Evolutionary conservation across 2,888 invertebrate species (phyloP).

Genomic region (Ichneumoninae sp.): DNA sequence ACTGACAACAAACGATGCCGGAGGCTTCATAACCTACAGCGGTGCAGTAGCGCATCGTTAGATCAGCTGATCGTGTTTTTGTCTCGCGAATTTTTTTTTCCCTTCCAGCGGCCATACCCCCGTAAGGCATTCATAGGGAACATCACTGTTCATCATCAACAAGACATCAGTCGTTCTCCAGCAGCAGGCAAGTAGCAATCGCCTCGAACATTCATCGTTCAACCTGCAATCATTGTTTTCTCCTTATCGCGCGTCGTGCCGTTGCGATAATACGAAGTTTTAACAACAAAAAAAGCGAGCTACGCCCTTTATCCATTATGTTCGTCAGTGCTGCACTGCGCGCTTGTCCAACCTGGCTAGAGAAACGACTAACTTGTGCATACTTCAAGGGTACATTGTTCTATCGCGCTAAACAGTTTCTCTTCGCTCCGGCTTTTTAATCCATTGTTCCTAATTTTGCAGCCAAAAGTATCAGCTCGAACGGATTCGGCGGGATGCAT

Average conservation of each 20-base stretch:
- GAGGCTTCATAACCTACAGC: constrained; percentile 25
- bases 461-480: constrained; percentile 74
- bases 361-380: constrained; percentile 77
- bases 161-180: constrained; percentile 47
- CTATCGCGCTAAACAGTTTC: background rate
- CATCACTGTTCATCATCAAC: constrained; percentile 42
- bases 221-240: background rate
- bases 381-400: constrained; percentile 79
- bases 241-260: constrained; percentile 15
- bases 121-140: background rate
- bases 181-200: constrained; percentile 52
- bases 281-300: background rate
- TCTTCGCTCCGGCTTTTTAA: background rate
- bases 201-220: background rate
- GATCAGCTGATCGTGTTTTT: constrained; percentile 61
- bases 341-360: constrained; percentile 78
- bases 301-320: constrained; percentile 44
- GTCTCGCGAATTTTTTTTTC: background rate
- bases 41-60: constrained; percentile 26
- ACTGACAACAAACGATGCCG: constrained; percentile 12
- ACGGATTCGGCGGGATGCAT: constrained; percentile 85
- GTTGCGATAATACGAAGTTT: constrained; percentile 8
- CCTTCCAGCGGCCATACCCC: constrained; percentile 3
- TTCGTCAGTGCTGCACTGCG: constrained; percentile 74
- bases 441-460: constrained; percentile 37